phyloP scores from a whole-genome alignment of 2,888 invertebrate species.

The Chrysolina americana region DNA sequence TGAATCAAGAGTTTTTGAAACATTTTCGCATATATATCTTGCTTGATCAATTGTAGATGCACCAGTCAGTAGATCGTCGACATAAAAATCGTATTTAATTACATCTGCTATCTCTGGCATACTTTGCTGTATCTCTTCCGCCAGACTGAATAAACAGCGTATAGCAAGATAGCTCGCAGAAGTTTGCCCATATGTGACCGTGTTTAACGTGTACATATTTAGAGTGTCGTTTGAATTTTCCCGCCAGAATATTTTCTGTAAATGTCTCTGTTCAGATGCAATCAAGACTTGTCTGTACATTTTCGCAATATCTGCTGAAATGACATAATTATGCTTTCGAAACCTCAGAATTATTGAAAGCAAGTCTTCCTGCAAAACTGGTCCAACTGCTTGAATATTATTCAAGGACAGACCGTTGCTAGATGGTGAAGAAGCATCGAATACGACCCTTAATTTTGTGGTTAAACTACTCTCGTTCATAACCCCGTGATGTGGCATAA shows the following conservation, averaged over 20 bases:
- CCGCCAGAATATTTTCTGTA: constrained; percentile 17
- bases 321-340: background rate
- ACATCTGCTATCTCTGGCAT: background rate
- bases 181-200: background rate
- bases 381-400: background rate
- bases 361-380: background rate
- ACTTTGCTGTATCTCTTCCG: background rate
- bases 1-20: too few species aligned
- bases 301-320: constrained; percentile 18
- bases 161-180: background rate
- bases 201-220: background rate
- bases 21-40: too few species aligned
- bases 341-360: constrained; percentile 5
- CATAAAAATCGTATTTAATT: constrained; percentile 30
- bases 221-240: background rate
- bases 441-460: constrained; percentile 2
- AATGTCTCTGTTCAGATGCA: background rate
- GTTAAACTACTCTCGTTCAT: background rate
- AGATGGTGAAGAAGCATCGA: constrained; percentile 2
- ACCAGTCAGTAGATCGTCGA: constrained; percentile 29
- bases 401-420: constrained; percentile 6
- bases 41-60: too few species aligned
- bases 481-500: background rate
- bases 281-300: constrained; percentile 13
- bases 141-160: background rate